Base-by-base conservation (phyloP, 2,888 invertebrate species). In the Diaprepes abbreviatus region DNA sequence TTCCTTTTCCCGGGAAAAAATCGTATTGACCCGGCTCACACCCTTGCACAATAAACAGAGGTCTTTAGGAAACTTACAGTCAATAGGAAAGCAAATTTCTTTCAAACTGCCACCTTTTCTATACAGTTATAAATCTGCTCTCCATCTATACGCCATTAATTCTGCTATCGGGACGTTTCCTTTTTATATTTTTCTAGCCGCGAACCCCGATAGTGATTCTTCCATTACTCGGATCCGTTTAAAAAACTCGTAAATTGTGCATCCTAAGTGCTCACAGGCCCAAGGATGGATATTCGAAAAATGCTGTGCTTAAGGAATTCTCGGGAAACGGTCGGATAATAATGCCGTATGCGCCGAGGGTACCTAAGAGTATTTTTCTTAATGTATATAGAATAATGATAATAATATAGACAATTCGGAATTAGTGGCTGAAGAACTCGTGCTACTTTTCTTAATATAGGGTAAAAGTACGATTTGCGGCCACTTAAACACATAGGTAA, bases 111-210 rank as follows among this genome's bases (percentile, higher is more conserved):
- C 55, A 19, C 55, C 17, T 36, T 55, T 55, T 36, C 36, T 55
- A 55, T 55, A 55, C 16, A 50, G 55, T 36, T 55, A 55, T 55
- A 55, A 55, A 55, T 55, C 38, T 55, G 21, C 36, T 2, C 35
- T 55, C 38, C 55, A 21, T 35, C 55, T 55, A 19, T 38, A 9
- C 5, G 17, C 19, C 55, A 55, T 55, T 55, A 55, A 55, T 55
- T 38, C 17, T 24, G 55, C 35, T 55, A 55, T 55, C 55, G 19
- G 12, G 55, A 55, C 55, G 55, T 55, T 24, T 36, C 36, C 55
- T 35, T 55, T 35, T 28, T 31, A 55, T 55, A 55, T 35, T 55
- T 55, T 36, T 38, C 55, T 55, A 55, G 35, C 3, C 35, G 36
- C 14, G 21, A 12, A 31, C 55, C n/a, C 19, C 16, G 55, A 35